These are phyloP conservation scores for Busseola fusca DNA, from an alignment of 2,888 invertebrate species.

Conservation along the genomic window DNA sequence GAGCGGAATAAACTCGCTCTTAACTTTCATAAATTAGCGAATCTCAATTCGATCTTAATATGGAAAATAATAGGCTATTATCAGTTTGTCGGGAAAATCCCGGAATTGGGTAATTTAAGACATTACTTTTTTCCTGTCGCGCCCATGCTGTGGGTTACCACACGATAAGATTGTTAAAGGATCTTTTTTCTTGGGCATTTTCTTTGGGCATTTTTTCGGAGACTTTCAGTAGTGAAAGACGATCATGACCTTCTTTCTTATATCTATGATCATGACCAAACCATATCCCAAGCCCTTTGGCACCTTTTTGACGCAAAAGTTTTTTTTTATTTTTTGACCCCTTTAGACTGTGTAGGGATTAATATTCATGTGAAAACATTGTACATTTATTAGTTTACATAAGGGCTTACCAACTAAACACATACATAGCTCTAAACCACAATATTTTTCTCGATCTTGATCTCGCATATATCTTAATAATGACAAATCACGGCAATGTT, in stretches of 20 bases:
- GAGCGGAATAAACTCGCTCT: not conserved
- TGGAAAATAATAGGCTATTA: slow-evolving; percentile 47
- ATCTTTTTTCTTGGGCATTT: not conserved
- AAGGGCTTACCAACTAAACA: not conserved
- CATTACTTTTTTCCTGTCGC: slow-evolving; percentile 25
- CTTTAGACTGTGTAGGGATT: not conserved
- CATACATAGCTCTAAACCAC: not conserved
- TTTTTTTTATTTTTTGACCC: not conserved
- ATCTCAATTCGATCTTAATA: slow-evolving; percentile 50
- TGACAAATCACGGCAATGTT: not conserved
- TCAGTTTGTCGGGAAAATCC: slow-evolving; percentile 34
- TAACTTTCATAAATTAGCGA: slow-evolving; percentile 35
- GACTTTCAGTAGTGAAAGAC: not conserved
- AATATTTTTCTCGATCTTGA: not conserved
- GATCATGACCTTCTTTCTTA: too few species aligned
- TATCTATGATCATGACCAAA: not conserved
- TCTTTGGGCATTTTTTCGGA: not conserved
- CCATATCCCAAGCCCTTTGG: not conserved
- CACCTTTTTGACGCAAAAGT: not conserved
- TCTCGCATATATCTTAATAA: not conserved
- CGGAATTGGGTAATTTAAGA: slow-evolving; percentile 46
- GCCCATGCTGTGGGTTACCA: slow-evolving; percentile 1
- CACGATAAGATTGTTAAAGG: not conserved
- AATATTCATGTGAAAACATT: not conserved
- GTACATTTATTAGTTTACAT: not conserved